phyloP scores from a whole-genome alignment of 2,113 vertebrate species.

The Triplophysa rosa region DNA sequence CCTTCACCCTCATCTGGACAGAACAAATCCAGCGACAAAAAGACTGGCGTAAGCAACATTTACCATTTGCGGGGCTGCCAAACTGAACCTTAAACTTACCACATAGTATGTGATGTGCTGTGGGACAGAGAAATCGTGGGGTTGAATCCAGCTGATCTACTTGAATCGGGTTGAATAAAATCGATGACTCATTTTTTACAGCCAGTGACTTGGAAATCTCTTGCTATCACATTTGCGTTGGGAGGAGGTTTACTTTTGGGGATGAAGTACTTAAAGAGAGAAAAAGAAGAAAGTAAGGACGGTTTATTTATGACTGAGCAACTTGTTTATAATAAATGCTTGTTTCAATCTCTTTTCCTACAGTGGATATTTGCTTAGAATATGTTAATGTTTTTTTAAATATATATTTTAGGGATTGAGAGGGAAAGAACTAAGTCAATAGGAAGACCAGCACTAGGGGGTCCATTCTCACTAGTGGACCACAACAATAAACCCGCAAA shows the following conservation, averaged over 20 bases:
- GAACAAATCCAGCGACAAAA: constrained; percentile 48
- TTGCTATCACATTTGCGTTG: constrained; percentile 82
- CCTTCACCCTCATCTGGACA: constrained; percentile 57
- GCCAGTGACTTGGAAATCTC: constrained; percentile 93
- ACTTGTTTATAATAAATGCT: too few species aligned
- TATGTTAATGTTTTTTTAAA: too few species aligned
- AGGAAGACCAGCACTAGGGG: constrained; percentile 87
- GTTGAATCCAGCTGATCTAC: too few species aligned
- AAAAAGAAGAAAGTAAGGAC: constrained; percentile 83
- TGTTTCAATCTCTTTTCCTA: too few species aligned
- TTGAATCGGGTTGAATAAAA: too few species aligned
- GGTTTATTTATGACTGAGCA: neutral
- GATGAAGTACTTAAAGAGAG: constrained; percentile 88
- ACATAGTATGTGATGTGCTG: neutral
- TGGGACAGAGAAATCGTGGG: too few species aligned
- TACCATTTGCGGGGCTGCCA: too few species aligned
- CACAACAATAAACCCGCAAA: constrained; percentile 81
- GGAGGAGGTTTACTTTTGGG: constrained; percentile 82
- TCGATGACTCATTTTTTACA: constrained; percentile 62
- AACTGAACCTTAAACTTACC: neutral
- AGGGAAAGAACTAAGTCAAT: constrained; percentile 81
- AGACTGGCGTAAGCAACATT: constrained; percentile 61
- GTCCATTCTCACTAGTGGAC: constrained; percentile 86
- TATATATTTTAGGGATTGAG: constrained; percentile 76
- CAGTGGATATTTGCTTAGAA: too few species aligned